Conservation (phyloP, 1,140 invertebrate species). For the Dendrolimus kikuchii region DNA sequence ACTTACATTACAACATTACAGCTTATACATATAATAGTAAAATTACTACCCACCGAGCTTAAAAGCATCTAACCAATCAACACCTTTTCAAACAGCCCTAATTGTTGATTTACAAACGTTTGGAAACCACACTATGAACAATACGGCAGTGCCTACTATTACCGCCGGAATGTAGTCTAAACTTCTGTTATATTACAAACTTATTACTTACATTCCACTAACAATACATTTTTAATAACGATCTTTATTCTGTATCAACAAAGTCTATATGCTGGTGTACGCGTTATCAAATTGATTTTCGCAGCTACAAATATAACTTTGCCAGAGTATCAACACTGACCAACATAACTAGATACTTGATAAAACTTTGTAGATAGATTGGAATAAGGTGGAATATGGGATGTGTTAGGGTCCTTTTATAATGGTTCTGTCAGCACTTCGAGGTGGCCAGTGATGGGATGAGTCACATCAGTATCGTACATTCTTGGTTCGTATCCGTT, state of each 20-base stretch:
- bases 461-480: conserved; percentile 55
- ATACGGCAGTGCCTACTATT: conserved; percentile 40
- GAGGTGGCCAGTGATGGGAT: conserved; percentile 57
- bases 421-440: conserved; percentile 28
- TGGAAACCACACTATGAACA: conserved; percentile 39
- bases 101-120: conserved; percentile 31
- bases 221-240: conserved; percentile 2
- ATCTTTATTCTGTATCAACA: conserved; percentile 2
- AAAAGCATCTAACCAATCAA: no score
- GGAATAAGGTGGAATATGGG: conserved; percentile 21
- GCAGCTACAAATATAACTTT: conserved; percentile 22
- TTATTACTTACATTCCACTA: background rate
- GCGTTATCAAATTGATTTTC: conserved; percentile 16
- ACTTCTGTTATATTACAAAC: conserved; percentile 33
- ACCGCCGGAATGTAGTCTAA: conserved; percentile 52
- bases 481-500: conserved; percentile 63
- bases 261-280: background rate
- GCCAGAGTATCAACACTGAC: conserved; percentile 18
- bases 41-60: no score
- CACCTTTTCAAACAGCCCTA: conserved; percentile 5
- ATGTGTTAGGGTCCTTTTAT: conserved; percentile 12
- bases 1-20: no score
- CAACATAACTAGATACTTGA: conserved; percentile 15
- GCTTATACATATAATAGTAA: no score
- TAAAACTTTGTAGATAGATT: conserved; percentile 14